A percentile compares a stretch with the other conserved stretches of the same genome.
Evolutionary conservation across 2,888 invertebrate genomes (phyloP).

Genomic region (Plebejus argus): DNA sequence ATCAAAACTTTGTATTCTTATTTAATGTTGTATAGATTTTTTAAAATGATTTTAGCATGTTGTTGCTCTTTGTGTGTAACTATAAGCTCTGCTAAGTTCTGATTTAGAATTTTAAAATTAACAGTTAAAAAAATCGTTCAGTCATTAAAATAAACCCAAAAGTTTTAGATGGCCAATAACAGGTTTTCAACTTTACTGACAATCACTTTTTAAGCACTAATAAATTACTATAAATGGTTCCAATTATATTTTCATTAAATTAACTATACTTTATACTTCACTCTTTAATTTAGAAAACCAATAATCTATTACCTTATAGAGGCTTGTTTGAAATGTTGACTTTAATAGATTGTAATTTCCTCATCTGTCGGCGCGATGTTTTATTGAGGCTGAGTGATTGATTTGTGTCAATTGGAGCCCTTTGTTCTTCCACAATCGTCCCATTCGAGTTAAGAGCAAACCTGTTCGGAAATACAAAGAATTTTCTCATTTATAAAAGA

Average conservation of each 20-base stretch:
- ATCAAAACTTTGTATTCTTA: not conserved
- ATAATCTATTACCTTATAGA: not conserved
- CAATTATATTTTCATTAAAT: slow-evolving; percentile 12
- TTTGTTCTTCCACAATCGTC: not conserved
- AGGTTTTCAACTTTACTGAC: not conserved
- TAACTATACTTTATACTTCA: not conserved
- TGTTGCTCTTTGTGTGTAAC: not conserved
- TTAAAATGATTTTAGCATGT: not conserved
- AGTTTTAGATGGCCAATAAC: not conserved
- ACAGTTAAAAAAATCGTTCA: not conserved
- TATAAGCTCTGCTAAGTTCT: not conserved
- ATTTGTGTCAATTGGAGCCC: slow-evolving; percentile 18
- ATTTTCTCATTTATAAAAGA: not conserved
- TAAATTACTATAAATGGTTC: not conserved
- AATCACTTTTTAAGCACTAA: not conserved
- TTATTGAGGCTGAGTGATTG: slow-evolving; percentile 19
- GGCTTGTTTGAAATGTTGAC: not conserved
- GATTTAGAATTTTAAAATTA: not conserved
- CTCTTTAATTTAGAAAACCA: not conserved
- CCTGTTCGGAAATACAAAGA: not conserved
- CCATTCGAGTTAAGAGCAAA: not conserved
- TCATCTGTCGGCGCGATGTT: not conserved
- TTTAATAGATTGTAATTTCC: not conserved
- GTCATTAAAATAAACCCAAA: not conserved
- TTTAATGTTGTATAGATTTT: not conserved